Conservation (phyloP, 2,888 invertebrate species). For the Julus scanicus region DNA sequence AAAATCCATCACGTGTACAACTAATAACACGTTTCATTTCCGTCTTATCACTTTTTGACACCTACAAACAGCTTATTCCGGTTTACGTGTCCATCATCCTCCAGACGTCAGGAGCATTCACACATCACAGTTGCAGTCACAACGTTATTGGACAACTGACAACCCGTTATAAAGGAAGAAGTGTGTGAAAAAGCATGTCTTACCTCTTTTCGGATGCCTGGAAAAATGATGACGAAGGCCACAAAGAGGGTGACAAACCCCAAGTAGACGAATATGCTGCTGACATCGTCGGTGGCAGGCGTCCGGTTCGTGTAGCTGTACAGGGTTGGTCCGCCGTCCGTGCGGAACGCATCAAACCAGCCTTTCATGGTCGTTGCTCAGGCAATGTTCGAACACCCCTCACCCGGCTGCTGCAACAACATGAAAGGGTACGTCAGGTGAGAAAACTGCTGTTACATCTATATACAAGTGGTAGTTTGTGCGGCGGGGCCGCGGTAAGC, state of each 20-base stretch:
- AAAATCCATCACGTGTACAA: too few relatives aligned
- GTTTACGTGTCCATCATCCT: too few relatives aligned
- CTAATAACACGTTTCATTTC: too few relatives aligned
- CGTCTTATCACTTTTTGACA: too few relatives aligned
- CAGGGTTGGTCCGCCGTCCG: constrained; percentile 95
- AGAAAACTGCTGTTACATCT: too few relatives aligned
- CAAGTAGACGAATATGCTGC: constrained; percentile 84
- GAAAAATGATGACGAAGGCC: constrained; percentile 95
- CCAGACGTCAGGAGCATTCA: too few relatives aligned
- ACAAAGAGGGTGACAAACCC: constrained; percentile 91
- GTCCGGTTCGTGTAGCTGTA: constrained; percentile 95
- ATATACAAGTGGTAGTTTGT: not conserved
- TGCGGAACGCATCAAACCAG: constrained; percentile 97
- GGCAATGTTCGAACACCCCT: constrained; percentile 50
- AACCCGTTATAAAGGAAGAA: too few relatives aligned
- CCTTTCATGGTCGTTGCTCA: constrained; percentile 76
- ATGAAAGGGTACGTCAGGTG: not conserved
- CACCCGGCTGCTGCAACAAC: constrained; percentile 52
- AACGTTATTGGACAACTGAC: too few relatives aligned
- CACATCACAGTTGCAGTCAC: not conserved
- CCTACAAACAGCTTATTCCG: too few relatives aligned
- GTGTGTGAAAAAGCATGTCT: not conserved
- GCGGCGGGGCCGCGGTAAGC: not conserved
- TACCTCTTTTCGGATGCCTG: constrained; percentile 94
- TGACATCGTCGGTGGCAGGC: constrained; percentile 93